phyloP scores from a whole-genome alignment of 2,888 invertebrate species.

The Trilocha varians region DNA sequence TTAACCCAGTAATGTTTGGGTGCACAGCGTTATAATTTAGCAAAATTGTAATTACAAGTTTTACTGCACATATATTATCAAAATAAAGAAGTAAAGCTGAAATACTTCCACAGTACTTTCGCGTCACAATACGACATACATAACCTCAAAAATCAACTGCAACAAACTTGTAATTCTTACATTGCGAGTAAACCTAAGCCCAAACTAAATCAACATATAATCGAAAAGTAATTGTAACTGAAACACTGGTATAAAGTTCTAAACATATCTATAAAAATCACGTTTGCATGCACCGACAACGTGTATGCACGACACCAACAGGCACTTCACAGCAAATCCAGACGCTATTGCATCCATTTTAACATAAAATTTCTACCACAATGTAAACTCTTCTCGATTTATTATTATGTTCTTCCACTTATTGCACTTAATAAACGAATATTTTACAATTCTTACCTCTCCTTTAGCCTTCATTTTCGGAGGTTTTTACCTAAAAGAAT shows the following conservation, averaged over 20 bases:
- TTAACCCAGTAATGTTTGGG: too few species aligned
- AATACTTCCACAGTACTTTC: background rate
- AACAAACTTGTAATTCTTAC: too few species aligned
- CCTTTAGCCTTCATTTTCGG: conserved; percentile 90
- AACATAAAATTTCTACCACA: conserved; percentile 3
- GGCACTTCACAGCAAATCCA: conserved; percentile 13
- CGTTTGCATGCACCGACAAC: conserved; percentile 39
- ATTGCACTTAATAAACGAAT: conserved; percentile 16
- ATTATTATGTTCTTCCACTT: conserved; percentile 1
- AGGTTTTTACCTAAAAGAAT: conserved; percentile 63
- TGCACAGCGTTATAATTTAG: too few species aligned
- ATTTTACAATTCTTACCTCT: conserved; percentile 74
- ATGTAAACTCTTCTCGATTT: conserved; percentile 1
- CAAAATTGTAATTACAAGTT: too few species aligned
- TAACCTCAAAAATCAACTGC: conserved; percentile 57
- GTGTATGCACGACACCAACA: conserved; percentile 51
- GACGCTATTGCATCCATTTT: conserved; percentile 6
- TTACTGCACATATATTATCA: too few species aligned
- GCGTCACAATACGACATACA: conserved; percentile 45
- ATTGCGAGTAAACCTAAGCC: background rate
- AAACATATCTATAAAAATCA: conserved; percentile 9
- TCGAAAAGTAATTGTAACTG: too few species aligned
- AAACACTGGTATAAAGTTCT: too few species aligned
- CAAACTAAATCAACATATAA: conserved; percentile 5
- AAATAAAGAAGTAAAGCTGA: too few species aligned